phyloP scores from a whole-genome alignment of 1,140 invertebrate genomes.

The Meloidogyne floridensis region DNA sequence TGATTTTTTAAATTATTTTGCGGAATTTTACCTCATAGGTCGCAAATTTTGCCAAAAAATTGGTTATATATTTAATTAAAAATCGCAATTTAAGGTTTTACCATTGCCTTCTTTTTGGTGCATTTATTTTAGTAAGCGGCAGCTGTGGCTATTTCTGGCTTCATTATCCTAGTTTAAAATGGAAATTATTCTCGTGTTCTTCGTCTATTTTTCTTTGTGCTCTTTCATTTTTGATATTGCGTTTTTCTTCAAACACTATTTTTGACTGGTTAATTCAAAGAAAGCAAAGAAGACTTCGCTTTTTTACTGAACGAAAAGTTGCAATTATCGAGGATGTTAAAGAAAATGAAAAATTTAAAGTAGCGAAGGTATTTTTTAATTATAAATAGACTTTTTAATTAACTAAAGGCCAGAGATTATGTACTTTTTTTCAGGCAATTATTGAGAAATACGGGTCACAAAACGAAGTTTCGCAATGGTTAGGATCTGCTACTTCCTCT shows the following conservation, averaged over 20 bases:
- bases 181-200: background rate
- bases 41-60: background rate
- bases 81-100: slow-evolving; percentile 16
- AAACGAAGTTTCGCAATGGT: background rate
- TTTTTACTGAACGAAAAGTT: slow-evolving; percentile 30
- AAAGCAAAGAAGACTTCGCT: slow-evolving; percentile 27
- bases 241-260: background rate
- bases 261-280: slow-evolving; percentile 38
- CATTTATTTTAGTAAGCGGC: slow-evolving; percentile 6
- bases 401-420: slow-evolving; percentile 21
- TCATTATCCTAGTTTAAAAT: slow-evolving; percentile 14
- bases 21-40: background rate
- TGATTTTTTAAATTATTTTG: slow-evolving; percentile 18
- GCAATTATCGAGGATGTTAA: slow-evolving; percentile 90
- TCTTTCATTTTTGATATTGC: slow-evolving; percentile 27
- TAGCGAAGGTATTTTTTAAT: slow-evolving; percentile 85
- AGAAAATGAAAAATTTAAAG: slow-evolving; percentile 96
- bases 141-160: slow-evolving; percentile 25
- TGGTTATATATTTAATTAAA: background rate
- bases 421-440: background rate
- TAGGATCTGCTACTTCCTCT: background rate
- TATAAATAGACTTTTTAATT: slow-evolving; percentile 73
- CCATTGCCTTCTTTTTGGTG: slow-evolving; percentile 19
- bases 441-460: background rate
- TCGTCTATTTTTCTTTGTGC: slow-evolving; percentile 10